Evolutionary conservation across 2,888 invertebrate species (phyloP).

Genomic region (Arge pagana): DNA sequence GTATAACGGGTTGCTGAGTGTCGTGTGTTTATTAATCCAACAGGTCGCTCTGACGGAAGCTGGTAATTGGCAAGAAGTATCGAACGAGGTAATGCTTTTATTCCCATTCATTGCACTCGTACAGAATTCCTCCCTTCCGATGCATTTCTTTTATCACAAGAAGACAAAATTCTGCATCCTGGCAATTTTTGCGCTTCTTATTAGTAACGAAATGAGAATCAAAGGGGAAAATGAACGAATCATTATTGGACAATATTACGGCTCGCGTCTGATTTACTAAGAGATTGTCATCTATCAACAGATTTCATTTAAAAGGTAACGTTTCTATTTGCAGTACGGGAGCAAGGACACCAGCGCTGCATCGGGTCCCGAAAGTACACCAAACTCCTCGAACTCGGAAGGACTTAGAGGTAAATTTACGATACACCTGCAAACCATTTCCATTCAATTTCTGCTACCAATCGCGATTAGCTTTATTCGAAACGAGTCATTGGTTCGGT

Average conservation of each 20-base stretch:
- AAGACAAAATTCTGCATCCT: too few species aligned
- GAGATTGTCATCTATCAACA: too few species aligned
- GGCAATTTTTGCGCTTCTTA: too few species aligned
- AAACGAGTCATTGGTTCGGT: neutral
- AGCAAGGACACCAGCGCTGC: constrained; percentile 44
- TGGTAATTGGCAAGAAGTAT: constrained; percentile 59
- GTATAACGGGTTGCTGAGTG: constrained; percentile 20
- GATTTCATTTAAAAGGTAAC: too few species aligned
- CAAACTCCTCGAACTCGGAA: constrained; percentile 54
- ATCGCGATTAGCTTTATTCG: neutral
- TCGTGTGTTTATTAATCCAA: constrained; percentile 50
- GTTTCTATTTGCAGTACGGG: constrained; percentile 42
- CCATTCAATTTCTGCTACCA: constrained; percentile 2
- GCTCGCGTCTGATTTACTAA: too few species aligned
- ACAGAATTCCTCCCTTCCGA: too few species aligned
- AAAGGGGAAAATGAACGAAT: too few species aligned
- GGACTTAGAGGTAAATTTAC: constrained; percentile 40
- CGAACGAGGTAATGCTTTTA: constrained; percentile 49
- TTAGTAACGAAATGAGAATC: too few species aligned
- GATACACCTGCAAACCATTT: constrained; percentile 26
- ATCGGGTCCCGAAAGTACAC: constrained; percentile 53
- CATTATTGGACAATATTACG: too few species aligned
- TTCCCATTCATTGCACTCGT: too few species aligned
- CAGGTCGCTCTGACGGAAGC: constrained; percentile 58
- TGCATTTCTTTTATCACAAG: too few species aligned